Percentiles rank a stretch among this genome's conserved stretches.
These are phyloP conservation scores for Torymus tubicola DNA, from an alignment of 2,888 invertebrate species.

Conservation along the genomic window DNA sequence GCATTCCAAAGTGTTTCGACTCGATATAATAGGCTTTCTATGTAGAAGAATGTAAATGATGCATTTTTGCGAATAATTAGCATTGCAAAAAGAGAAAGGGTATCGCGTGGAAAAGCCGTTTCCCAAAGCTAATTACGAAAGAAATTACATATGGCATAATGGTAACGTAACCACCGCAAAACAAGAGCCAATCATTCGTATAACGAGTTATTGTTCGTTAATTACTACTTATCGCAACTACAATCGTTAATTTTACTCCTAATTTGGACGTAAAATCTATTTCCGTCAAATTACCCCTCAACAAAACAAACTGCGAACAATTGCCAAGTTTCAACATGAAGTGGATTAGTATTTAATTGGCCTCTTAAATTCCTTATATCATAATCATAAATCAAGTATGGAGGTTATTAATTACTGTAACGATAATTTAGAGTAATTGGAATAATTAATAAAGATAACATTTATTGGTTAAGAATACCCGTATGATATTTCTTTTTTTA, in stretches of 20 bases:
- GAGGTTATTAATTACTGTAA: constrained; percentile 6
- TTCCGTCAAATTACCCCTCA: constrained; percentile 12
- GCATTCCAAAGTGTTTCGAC: too few relatives aligned
- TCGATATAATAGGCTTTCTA: too few relatives aligned
- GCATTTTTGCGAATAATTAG: too few relatives aligned
- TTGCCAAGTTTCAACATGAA: constrained; percentile 21
- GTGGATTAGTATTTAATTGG: constrained; percentile 22
- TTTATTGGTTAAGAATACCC: too few relatives aligned
- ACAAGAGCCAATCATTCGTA: constrained; percentile 34
- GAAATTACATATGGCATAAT: constrained; percentile 1
- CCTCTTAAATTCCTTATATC: not conserved
- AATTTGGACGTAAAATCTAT: constrained; percentile 44
- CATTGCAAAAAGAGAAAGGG: not conserved
- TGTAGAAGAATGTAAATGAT: too few relatives aligned
- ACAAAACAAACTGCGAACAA: constrained; percentile 24
- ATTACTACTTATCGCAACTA: constrained; percentile 40
- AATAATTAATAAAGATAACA: not conserved
- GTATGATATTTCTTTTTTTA: too few relatives aligned
- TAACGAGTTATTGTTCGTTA: constrained; percentile 49
- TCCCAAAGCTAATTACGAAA: constrained; percentile 32
- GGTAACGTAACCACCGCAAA: constrained; percentile 6
- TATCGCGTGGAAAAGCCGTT: constrained; percentile 6
- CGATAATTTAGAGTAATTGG: not conserved
- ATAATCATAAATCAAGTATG: constrained; percentile 2
- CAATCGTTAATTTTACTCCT: constrained; percentile 37